A percentile compares a stretch with the other conserved stretches of the same genome.
Conservation (phyloP, 1,140 invertebrate genomes). For the Drusus annulatus region DNA sequence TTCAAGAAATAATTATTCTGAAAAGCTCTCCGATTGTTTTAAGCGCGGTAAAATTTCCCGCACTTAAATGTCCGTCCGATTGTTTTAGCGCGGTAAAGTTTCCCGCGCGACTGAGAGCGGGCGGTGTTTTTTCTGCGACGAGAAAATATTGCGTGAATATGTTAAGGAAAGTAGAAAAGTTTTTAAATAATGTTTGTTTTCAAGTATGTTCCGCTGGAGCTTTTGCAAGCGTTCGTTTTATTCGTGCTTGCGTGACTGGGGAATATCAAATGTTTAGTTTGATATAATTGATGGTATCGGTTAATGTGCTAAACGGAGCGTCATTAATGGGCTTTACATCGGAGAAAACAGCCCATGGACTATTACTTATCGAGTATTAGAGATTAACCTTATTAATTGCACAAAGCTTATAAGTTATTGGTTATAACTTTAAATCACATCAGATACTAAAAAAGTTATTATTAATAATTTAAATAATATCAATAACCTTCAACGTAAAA, state of each 20-base stretch:
- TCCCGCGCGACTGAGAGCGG: background rate
- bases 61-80: background rate
- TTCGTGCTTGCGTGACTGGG: constrained; percentile 30
- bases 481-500: too few species aligned
- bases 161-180: constrained; percentile 29
- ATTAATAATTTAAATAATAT: too few species aligned
- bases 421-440: too few species aligned
- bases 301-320: constrained; percentile 33
- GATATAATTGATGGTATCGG: constrained; percentile 24
- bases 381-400: too few species aligned
- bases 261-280: constrained; percentile 30
- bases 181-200: constrained; percentile 42
- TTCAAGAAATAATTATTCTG: constrained; percentile 48
- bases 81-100: constrained; percentile 9
- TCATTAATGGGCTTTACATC: constrained; percentile 2
- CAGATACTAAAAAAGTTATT: too few species aligned
- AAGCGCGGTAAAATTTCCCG: constrained; percentile 1
- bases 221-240: background rate
- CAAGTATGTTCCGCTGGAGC: constrained; percentile 15
- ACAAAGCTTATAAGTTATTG: too few species aligned
- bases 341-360: background rate
- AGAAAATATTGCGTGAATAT: constrained; percentile 36
- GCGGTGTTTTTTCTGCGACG: background rate
- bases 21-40: constrained; percentile 5
- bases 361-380: background rate